Conservation (phyloP, 2,113 vertebrate species). For the Gopherus flavomarginatus region DNA sequence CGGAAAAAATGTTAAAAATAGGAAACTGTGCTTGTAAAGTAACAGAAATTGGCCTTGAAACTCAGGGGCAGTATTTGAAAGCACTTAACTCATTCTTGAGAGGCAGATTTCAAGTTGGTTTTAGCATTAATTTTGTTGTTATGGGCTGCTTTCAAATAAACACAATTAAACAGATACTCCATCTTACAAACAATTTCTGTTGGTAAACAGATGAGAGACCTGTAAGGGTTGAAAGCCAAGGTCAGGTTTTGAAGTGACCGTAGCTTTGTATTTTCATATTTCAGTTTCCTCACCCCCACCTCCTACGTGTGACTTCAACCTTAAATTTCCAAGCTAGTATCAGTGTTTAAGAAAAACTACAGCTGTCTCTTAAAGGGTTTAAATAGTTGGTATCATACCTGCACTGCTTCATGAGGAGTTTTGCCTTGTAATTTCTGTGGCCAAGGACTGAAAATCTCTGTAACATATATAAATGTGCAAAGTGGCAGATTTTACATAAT, state of each 20-base stretch:
- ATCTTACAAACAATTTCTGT: too few relatives aligned
- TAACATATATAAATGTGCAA: not conserved
- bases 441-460: not conserved
- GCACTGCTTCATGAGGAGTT: not conserved
- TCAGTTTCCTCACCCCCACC: not conserved
- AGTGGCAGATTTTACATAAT: not conserved
- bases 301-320: not conserved
- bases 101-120: not conserved
- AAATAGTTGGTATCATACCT: not conserved
- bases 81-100: not conserved
- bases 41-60: not conserved
- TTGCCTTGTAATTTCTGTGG: not conserved
- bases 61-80: not conserved
- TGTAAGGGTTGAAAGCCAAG: not conserved
- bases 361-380: not conserved
- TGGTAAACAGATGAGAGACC: not conserved
- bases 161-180: not conserved
- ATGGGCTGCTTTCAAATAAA: not conserved
- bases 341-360: not conserved
- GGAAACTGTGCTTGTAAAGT: not conserved
- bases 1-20: not conserved
- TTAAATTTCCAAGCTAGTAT: not conserved
- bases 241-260: not conserved
- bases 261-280: not conserved
- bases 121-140: not conserved